Evolutionary conservation across 2,888 invertebrate species (phyloP).

Genomic region (Limnephilus lunatus): DNA sequence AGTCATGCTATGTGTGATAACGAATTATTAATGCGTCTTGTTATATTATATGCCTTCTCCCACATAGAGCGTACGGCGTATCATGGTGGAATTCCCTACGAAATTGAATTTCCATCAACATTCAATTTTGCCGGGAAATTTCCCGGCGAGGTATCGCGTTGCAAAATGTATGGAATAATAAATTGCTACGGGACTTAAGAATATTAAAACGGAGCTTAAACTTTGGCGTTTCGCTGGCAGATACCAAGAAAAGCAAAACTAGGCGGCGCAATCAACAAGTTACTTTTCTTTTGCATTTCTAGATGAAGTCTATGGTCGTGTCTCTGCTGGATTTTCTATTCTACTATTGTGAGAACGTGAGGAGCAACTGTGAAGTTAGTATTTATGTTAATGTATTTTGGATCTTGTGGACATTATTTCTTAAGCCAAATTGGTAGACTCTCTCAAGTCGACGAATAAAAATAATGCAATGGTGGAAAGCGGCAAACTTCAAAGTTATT

Average conservation of each 20-base stretch:
- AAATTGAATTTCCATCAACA: conserved; percentile 43
- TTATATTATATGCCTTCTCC: background rate
- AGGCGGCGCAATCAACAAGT: conserved; percentile 20
- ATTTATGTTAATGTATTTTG: background rate
- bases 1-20: conserved; percentile 30
- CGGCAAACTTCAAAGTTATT: too few species aligned
- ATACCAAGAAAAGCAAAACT: conserved; percentile 11
- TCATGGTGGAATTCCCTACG: background rate
- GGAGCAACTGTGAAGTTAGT: background rate
- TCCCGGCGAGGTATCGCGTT: conserved; percentile 8
- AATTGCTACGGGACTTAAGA: conserved; percentile 39
- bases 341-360: background rate
- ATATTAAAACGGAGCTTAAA: conserved; percentile 43
- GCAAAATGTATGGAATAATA: conserved; percentile 42
- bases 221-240: conserved; percentile 27
- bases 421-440: too few species aligned
- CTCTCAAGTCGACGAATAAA: too few species aligned
- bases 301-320: background rate
- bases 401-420: background rate
- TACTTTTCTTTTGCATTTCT: background rate
- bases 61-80: background rate
- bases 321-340: background rate
- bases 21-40: conserved; percentile 27
- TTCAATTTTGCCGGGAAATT: conserved; percentile 39
- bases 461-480: too few species aligned